Conservation (phyloP, 2,888 invertebrate genomes). For the Athrips mouffetella region DNA sequence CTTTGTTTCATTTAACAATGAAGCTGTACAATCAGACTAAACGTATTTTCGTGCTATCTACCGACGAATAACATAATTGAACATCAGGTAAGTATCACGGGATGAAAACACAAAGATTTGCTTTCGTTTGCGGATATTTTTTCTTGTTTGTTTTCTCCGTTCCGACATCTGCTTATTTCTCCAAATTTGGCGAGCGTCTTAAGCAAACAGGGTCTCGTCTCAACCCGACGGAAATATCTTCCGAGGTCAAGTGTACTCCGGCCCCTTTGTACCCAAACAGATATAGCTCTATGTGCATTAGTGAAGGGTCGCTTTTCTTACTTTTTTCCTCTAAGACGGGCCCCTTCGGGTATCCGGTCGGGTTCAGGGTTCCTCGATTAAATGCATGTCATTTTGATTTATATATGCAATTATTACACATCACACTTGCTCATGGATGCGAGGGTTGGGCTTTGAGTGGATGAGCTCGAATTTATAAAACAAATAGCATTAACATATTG, state of each 20-base stretch:
- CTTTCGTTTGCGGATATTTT: slow-evolving; percentile 20
- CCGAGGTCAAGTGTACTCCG: slow-evolving; percentile 64
- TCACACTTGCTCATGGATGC: slow-evolving; percentile 25
- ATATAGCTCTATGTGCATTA: slow-evolving; percentile 68
- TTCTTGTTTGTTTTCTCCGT: slow-evolving; percentile 17
- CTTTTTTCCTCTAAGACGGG: slow-evolving; percentile 48
- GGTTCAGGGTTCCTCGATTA: slow-evolving; percentile 56
- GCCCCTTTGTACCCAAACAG: slow-evolving; percentile 65
- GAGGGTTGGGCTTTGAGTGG: slow-evolving; percentile 7
- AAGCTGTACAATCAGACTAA: no score
- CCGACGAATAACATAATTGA: slow-evolving; percentile 10
- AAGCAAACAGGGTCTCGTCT: slow-evolving; percentile 35
- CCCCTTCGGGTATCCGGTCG: slow-evolving; percentile 42
- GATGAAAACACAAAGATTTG: slow-evolving; percentile 15
- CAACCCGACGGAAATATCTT: slow-evolving; percentile 32
- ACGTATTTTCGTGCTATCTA: slow-evolving; percentile 2
- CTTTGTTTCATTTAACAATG: no score
- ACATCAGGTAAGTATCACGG: slow-evolving; percentile 10
- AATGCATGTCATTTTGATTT: slow-evolving; percentile 72
- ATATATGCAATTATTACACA: slow-evolving; percentile 61
- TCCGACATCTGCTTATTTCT: slow-evolving; percentile 17
- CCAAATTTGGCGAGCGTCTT: slow-evolving; percentile 34
- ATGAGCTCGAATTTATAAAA: slow-evolving; percentile 28
- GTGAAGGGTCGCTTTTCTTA: slow-evolving; percentile 61
- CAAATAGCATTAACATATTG: slow-evolving; percentile 40